Percentiles rank a stretch among this genome's conserved stretches.
Conservation (phyloP, 2,113 vertebrate genomes). For the Varanus komodoensis region DNA sequence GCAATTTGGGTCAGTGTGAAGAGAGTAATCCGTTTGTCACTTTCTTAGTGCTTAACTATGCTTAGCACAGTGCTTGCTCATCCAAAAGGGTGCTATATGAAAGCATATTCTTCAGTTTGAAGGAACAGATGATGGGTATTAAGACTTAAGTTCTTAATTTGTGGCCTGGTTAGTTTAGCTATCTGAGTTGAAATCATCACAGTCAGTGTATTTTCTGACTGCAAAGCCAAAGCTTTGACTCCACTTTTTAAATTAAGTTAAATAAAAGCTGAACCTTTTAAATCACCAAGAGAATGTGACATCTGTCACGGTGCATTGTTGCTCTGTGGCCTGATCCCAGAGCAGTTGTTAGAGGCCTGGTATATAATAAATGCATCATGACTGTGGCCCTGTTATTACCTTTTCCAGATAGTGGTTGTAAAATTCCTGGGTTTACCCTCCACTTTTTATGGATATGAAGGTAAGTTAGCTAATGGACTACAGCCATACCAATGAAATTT, state of each 20-base stretch:
- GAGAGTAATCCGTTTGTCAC: conserved; percentile 25
- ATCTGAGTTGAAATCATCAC: conserved; percentile 50
- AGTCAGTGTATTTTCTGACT: conserved; percentile 40
- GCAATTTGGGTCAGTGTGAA: conserved; percentile 34
- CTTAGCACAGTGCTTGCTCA: conserved; percentile 14
- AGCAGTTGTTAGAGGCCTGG: conserved; percentile 56
- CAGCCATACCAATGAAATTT: conserved; percentile 69
- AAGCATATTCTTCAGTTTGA: conserved; percentile 14
- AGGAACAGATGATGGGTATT: conserved; percentile 18
- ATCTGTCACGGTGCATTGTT: conserved; percentile 50
- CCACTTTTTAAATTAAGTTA: conserved; percentile 70
- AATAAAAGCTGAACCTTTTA: conserved; percentile 60
- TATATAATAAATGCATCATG: conserved; percentile 61
- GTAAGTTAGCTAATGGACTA: conserved; percentile 71
- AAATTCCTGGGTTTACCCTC: conserved; percentile 70
- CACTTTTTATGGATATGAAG: conserved; percentile 66
- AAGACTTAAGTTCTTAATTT: conserved; percentile 43
- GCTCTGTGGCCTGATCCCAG: conserved; percentile 62
- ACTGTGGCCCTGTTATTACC: conserved; percentile 41
- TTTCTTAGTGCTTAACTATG: conserved; percentile 9
- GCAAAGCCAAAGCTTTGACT: conserved; percentile 54
- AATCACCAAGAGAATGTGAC: conserved; percentile 63
- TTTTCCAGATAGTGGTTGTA: conserved; percentile 66
- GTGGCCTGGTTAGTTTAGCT: conserved; percentile 45
- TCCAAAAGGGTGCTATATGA: conserved; percentile 21